Base-by-base conservation (phyloP, 2,113 vertebrate genomes). In the Albula glossodonta region DNA sequence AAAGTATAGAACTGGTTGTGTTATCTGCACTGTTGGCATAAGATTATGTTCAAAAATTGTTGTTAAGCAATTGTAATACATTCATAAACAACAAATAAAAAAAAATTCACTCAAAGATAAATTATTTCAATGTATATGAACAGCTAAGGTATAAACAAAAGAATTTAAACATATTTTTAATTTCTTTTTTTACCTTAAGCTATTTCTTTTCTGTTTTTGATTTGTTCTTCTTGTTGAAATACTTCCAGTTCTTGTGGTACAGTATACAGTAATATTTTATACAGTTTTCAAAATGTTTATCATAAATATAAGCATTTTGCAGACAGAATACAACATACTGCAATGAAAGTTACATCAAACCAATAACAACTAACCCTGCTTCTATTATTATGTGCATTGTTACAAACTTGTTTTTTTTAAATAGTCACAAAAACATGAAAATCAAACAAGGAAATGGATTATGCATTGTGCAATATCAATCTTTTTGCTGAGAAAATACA, bases 391-490 rank as follows among this genome's bases (percentile, higher is more conserved):
- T 85, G 48, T 85, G 84, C 78, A 70, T 80, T 17, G 70, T 79
- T 50, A 19, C 11, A 51, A 57, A 19, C 10, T 41, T n/a, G 12
- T 19, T 50, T 41, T 41, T 60, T 17, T 78, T 6, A 56, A 56
- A 53, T 51, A 50, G 31, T 48, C 41, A 4, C 41, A 41, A 11
- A 51, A 81, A 81, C n/a, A 41, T 51, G 7, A 66, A 85, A 52
- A 80, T 11, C 60, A 85, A 80, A 10, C 78, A 66, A 66, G 17
- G 41, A 85, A 85, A 51, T 22, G 7, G 48, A 80, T 51, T 85
- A 56, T 57, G 17, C 78, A 63, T 94, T 95, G 92, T 95, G 93
- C 93, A 91, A 93, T 94, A 87, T 86, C 57, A 60, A 57, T 79
- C 63, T n/a, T 86, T 66, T 86, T 78, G 53, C 52, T 56, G 70